These are phyloP conservation scores for Sphaerophoria rueppellii DNA, from an alignment of 2,888 invertebrate genomes.

Conservation along the genomic window DNA sequence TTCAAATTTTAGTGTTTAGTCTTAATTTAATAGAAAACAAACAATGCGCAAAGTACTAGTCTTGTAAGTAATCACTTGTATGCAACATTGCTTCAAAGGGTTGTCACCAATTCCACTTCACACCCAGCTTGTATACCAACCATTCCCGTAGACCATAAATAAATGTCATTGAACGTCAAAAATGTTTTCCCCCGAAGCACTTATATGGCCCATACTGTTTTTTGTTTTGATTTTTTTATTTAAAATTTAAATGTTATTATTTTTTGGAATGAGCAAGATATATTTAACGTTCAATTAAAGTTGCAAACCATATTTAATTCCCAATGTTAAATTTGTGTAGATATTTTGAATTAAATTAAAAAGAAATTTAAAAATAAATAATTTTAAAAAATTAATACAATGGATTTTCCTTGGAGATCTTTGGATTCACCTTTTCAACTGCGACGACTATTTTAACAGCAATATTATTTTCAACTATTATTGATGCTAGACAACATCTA, in stretches of 20 bases:
- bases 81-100: conserved; percentile 4
- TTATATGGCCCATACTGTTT: conserved; percentile 10
- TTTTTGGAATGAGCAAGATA: conserved; percentile 71
- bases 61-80: neutral
- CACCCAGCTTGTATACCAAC: conserved; percentile 2
- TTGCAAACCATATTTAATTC: conserved; percentile 59
- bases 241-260: conserved; percentile 13
- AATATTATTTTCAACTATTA: no score
- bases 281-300: conserved; percentile 58
- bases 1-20: neutral
- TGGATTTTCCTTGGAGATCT: conserved; percentile 18
- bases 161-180: conserved; percentile 19
- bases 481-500: no score
- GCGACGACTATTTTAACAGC: no score
- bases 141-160: neutral
- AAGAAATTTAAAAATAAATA: neutral
- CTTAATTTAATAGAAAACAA: neutral
- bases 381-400: neutral
- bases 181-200: conserved; percentile 10
- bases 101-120: conserved; percentile 2
- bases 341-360: neutral
- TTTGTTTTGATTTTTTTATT: neutral
- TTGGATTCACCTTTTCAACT: neutral
- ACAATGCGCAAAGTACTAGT: neutral
- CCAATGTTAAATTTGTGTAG: conserved; percentile 65